Conservation (phyloP, 1,140 invertebrate species). For the Phymastichus coffea region DNA sequence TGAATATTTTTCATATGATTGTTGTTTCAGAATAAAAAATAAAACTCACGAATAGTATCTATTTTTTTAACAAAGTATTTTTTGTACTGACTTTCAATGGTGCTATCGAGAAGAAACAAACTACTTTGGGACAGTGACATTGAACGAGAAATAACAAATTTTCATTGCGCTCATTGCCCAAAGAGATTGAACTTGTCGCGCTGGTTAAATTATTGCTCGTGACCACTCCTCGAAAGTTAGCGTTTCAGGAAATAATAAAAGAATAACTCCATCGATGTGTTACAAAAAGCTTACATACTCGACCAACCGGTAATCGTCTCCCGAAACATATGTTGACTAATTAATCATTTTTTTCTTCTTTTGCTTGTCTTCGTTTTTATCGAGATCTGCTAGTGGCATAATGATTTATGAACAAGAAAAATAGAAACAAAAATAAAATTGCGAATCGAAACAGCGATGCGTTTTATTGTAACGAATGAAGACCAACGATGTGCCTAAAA, state of each 20-base stretch:
- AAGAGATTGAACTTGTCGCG: not conserved
- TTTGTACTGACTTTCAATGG: constrained; percentile 7
- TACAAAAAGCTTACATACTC: not conserved
- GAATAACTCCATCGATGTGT: not conserved
- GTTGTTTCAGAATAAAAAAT: not conserved
- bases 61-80: constrained; percentile 1
- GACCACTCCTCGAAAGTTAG: not conserved
- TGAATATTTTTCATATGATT: not conserved
- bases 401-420: constrained; percentile 32
- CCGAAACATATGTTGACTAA: not conserved
- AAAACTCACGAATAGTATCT: no score
- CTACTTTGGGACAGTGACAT: not conserved
- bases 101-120: not conserved
- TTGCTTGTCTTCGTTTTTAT: no score
- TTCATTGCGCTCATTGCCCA: not conserved
- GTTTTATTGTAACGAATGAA: constrained; percentile 14
- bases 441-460: constrained; percentile 13
- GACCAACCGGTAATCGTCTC: constrained; percentile 11
- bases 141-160: not conserved
- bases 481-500: constrained; percentile 45
- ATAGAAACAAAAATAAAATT: constrained; percentile 21
- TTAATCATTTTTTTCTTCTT: constrained; percentile 6
- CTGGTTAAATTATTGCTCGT: no score
- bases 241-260: not conserved
- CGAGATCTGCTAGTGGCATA: constrained; percentile 32